phyloP scores from a whole-genome alignment of 2,797 vertebrate species.

The Sus cebifrons region DNA sequence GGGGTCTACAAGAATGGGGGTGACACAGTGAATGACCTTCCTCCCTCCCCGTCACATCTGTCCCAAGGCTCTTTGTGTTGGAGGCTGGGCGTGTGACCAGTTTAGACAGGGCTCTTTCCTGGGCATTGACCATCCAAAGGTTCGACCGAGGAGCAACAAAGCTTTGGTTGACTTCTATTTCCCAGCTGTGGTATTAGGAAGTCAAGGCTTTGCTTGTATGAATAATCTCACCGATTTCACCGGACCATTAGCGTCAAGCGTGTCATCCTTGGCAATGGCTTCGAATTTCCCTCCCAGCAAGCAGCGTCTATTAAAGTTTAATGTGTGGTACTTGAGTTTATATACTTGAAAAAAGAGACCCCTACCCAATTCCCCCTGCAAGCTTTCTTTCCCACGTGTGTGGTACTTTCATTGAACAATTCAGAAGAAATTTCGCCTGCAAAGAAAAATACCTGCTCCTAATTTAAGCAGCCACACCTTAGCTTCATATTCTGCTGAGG shows the following conservation, averaged over 20 bases:
- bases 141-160: background rate
- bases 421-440: slow-evolving; percentile 73
- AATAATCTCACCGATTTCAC: slow-evolving; percentile 60
- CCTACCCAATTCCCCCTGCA: slow-evolving; percentile 81
- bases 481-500: slow-evolving; percentile 64
- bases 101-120: slow-evolving; percentile 43
- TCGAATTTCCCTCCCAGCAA: slow-evolving; percentile 70
- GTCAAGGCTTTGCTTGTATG: background rate
- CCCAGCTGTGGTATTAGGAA: background rate
- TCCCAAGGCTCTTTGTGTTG: slow-evolving; percentile 66
- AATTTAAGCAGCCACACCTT: background rate
- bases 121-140: slow-evolving; percentile 42
- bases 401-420: slow-evolving; percentile 84
- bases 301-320: slow-evolving; percentile 25
- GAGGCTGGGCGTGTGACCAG: slow-evolving; percentile 43
- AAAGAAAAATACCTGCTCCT: background rate
- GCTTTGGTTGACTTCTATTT: background rate
- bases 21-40: slow-evolving; percentile 85
- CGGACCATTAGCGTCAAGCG: slow-evolving; percentile 19
- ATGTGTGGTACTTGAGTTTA: slow-evolving; percentile 80
- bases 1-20: slow-evolving; percentile 82
- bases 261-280: slow-evolving; percentile 69
- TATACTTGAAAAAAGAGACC: slow-evolving; percentile 63
- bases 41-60: slow-evolving; percentile 81
- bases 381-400: slow-evolving; percentile 82